Evolutionary conservation across 2,888 invertebrate genomes (phyloP).

Genomic region (Molanna angustata): DNA sequence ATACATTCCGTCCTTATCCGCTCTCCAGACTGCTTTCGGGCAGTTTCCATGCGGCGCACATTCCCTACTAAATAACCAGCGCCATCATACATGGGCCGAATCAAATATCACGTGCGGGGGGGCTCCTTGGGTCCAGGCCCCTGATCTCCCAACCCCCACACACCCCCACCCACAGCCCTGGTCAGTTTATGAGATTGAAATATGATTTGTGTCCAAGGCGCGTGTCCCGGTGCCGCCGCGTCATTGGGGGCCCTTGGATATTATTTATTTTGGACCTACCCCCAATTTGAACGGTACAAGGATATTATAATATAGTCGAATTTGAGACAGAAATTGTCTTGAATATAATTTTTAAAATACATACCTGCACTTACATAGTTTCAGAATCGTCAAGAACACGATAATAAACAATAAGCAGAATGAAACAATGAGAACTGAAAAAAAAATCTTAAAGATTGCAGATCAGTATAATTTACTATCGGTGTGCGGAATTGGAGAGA

Average conservation of each 20-base stretch:
- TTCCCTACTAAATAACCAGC: slow-evolving; percentile 44
- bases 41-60: slow-evolving; percentile 50
- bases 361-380: too few species aligned
- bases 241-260: slow-evolving; percentile 27
- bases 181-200: slow-evolving; percentile 34
- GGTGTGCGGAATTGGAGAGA: too few species aligned
- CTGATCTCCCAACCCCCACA: slow-evolving; percentile 2
- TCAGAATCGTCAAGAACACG: too few species aligned
- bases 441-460: too few species aligned
- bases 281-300: too few species aligned
- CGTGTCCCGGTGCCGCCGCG: slow-evolving; percentile 30
- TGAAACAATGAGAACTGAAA: too few species aligned
- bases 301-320: too few species aligned
- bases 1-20: neutral
- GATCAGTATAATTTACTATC: too few species aligned
- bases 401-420: too few species aligned
- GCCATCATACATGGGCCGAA: slow-evolving; percentile 24
- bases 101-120: slow-evolving; percentile 30
- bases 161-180: too few species aligned
- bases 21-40: slow-evolving; percentile 43
- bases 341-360: too few species aligned
- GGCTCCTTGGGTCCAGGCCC: slow-evolving; percentile 20
- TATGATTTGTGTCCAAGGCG: slow-evolving; percentile 33
- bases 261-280: slow-evolving; percentile 28
- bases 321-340: too few species aligned